These are phyloP conservation scores for Pinctada fucata DNA, from an alignment of 2,888 invertebrate species.

Conservation along the genomic window DNA sequence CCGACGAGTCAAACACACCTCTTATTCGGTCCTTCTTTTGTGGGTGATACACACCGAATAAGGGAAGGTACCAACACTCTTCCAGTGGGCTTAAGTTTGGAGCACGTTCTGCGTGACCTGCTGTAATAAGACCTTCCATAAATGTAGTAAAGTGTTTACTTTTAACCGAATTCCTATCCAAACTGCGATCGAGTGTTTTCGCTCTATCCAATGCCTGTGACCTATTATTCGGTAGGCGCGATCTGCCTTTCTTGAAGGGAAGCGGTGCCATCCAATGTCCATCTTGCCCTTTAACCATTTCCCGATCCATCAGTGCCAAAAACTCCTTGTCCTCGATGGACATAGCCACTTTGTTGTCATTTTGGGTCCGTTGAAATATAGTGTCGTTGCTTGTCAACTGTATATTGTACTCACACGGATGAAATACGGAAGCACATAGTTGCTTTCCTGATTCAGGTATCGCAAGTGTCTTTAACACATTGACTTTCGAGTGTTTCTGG, in stretches of 20 bases:
- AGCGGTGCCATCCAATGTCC: constrained; percentile 37
- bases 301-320: constrained; percentile 22
- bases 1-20: constrained; percentile 40
- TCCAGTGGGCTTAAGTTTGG: constrained; percentile 18
- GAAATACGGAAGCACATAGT: constrained; percentile 7
- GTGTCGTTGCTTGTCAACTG: background rate
- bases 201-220: constrained; percentile 28
- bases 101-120: constrained; percentile 37
- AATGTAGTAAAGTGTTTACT: constrained; percentile 32
- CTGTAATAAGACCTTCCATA: constrained; percentile 37
- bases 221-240: constrained; percentile 31
- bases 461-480: background rate
- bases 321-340: constrained; percentile 39
- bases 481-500: background rate
- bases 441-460: background rate
- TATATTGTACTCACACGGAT: constrained; percentile 9
- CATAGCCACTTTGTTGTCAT: constrained; percentile 21
- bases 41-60: constrained; percentile 36
- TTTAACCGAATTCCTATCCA: constrained; percentile 23
- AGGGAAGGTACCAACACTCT: constrained; percentile 44
- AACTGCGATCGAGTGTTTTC: constrained; percentile 19
- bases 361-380: constrained; percentile 17
- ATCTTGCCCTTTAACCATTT: constrained; percentile 16
- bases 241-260: constrained; percentile 22
- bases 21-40: constrained; percentile 25